Conservation (phyloP, 2,888 invertebrate species). For the Ellobium chinense region DNA sequence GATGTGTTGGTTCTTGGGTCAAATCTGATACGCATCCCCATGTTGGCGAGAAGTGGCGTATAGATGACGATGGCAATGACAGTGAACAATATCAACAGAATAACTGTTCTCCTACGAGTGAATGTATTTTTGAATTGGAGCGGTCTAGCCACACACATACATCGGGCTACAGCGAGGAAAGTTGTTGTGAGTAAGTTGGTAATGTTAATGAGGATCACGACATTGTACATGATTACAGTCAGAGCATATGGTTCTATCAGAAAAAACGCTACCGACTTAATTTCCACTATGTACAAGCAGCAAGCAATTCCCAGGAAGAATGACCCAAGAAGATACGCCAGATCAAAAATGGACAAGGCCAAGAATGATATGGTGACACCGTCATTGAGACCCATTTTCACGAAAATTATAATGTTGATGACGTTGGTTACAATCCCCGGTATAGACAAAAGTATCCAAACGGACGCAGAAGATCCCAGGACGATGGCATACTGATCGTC, state of each 20-base stretch:
- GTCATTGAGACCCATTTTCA: constrained; percentile 19
- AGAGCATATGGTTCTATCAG: neutral
- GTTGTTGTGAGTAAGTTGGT: neutral
- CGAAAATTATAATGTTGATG: too few relatives aligned
- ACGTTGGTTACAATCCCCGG: too few relatives aligned
- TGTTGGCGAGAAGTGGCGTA: neutral
- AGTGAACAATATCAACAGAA: neutral
- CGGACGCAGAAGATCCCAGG: too few relatives aligned
- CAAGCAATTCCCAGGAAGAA: neutral
- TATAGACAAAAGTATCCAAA: too few relatives aligned
- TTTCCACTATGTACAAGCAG: neutral
- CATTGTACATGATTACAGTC: neutral
- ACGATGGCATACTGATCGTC: too few relatives aligned
- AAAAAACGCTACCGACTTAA: neutral
- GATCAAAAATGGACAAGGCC: neutral
- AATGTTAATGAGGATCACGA: neutral
- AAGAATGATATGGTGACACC: constrained; percentile 18
- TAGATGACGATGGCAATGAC: neutral
- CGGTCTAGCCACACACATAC: constrained; percentile 7
- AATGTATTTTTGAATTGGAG: constrained; percentile 16
- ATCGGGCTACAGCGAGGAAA: constrained; percentile 1
- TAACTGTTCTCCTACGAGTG: neutral
- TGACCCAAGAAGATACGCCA: neutral
- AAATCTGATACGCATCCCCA: neutral
- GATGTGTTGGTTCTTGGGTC: neutral